These are phyloP conservation scores for Parotocinclus haroldoi DNA, from an alignment of 2,797 vertebrate species.

Conservation along the genomic window DNA sequence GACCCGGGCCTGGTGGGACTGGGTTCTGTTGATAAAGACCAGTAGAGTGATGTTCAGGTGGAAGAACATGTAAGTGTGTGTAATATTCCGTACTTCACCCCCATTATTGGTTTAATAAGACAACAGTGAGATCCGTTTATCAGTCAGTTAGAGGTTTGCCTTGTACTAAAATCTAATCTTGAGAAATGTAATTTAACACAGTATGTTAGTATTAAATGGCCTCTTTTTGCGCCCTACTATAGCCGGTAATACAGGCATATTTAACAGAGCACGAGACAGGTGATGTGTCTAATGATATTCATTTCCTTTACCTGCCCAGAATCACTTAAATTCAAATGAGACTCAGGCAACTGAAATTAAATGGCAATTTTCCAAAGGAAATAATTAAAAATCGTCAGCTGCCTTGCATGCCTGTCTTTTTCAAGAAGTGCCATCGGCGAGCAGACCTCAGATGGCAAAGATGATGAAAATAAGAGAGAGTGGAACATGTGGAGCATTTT, in stretches of 20 bases:
- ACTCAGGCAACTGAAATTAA: slow-evolving; percentile 52
- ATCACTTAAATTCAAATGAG: slow-evolving; percentile 65
- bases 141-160: too few species aligned
- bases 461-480: slow-evolving; percentile 39
- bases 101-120: too few species aligned
- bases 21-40: too few species aligned
- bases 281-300: slow-evolving; percentile 37
- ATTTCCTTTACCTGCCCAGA: slow-evolving; percentile 58
- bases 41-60: too few species aligned
- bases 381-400: slow-evolving; percentile 65
- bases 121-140: too few species aligned
- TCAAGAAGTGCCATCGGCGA: slow-evolving; percentile 49
- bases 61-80: too few species aligned
- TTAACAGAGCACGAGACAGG: not conserved
- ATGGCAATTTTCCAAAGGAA: slow-evolving; percentile 66
- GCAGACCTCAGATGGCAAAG: slow-evolving; percentile 63
- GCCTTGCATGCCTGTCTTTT: slow-evolving; percentile 48
- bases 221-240: not conserved
- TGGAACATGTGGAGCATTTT: slow-evolving; percentile 51
- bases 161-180: too few species aligned
- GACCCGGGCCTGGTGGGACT: too few species aligned
- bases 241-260: not conserved
- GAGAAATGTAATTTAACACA: too few species aligned
- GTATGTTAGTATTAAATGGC: too few species aligned
- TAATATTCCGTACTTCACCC: too few species aligned